These are phyloP conservation scores for Rhipidura dahli DNA, from an alignment of 2,113 vertebrate genomes.

Conservation along the genomic window DNA sequence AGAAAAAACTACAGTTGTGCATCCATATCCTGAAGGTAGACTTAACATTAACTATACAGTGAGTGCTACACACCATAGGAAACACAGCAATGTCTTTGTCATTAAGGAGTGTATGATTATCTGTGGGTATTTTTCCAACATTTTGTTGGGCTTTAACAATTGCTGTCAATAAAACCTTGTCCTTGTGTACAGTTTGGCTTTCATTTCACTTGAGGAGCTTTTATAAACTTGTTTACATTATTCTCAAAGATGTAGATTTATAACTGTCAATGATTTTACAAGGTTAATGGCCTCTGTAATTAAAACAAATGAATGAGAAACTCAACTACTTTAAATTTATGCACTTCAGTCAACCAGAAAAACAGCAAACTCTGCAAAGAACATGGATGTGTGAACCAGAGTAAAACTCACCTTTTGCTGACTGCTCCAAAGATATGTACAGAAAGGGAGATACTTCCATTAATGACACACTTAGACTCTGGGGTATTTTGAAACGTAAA, in stretches of 20 bases:
- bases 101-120: not conserved
- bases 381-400: not conserved
- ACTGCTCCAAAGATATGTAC: not conserved
- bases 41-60: not conserved
- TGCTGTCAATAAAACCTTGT: not conserved
- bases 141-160: not conserved
- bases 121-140: not conserved
- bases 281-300: constrained; percentile 18
- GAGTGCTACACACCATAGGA: not conserved
- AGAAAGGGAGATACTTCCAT: not conserved
- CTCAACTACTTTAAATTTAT: not conserved
- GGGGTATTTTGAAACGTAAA: not conserved
- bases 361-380: not conserved
- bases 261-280: constrained; percentile 14
- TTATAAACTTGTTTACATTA: constrained; percentile 10
- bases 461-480: not conserved
- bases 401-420: not conserved
- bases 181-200: not conserved
- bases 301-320: constrained; percentile 6
- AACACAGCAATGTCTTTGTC: not conserved
- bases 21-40: not conserved
- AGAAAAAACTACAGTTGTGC: not conserved
- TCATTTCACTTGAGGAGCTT: not conserved
- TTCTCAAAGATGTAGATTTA: not conserved
- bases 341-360: not conserved